These are phyloP conservation scores for Halcyon leucocephala DNA, from an alignment of 2,797 vertebrate genomes.

Conservation along the genomic window DNA sequence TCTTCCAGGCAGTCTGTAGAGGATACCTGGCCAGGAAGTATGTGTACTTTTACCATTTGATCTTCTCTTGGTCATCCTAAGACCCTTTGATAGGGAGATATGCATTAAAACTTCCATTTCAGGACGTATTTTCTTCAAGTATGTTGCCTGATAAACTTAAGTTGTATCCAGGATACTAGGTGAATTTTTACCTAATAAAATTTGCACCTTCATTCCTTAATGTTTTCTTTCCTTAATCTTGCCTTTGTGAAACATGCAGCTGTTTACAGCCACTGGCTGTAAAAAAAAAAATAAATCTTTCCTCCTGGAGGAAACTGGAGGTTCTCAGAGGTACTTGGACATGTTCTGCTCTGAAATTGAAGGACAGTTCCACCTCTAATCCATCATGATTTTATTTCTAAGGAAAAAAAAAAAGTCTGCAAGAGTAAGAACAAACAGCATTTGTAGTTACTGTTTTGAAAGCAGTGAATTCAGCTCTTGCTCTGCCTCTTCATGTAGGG, in stretches of 20 bases:
- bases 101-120: background rate
- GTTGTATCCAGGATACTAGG: background rate
- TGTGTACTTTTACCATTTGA: conserved; percentile 14
- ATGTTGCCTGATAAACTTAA: background rate
- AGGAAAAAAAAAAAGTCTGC: background rate
- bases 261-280: background rate
- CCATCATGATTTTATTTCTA: background rate
- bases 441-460: background rate
- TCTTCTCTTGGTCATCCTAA: background rate
- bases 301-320: background rate
- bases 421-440: background rate
- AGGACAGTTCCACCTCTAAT: background rate
- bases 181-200: background rate
- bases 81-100: background rate
- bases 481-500: background rate
- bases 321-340: background rate
- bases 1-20: conserved; percentile 96
- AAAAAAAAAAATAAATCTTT: background rate
- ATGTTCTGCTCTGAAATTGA: background rate
- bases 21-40: conserved; percentile 97
- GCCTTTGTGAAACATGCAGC: background rate
- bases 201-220: background rate
- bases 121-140: background rate
- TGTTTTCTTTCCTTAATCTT: background rate
- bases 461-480: background rate